Percentiles rank a stretch among this genome's conserved stretches.
These are phyloP conservation scores for Elysia crispata DNA, from an alignment of 2,888 invertebrate species.

Conservation along the genomic window DNA sequence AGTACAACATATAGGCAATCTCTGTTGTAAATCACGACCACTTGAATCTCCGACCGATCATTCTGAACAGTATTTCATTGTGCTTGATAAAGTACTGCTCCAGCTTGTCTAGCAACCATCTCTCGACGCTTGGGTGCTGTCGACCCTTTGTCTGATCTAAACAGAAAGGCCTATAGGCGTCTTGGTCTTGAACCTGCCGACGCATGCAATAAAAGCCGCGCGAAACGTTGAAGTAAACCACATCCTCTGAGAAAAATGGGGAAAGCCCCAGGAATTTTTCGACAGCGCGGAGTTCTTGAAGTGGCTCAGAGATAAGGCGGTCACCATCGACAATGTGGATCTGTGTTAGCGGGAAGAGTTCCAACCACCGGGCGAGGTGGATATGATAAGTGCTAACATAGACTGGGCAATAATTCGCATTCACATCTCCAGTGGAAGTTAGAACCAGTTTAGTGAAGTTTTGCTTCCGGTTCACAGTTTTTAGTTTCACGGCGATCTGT, in stretches of 20 bases:
- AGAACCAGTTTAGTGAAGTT: slow-evolving; percentile 77
- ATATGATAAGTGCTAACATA: slow-evolving; percentile 78
- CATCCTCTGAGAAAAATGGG: slow-evolving; percentile 80
- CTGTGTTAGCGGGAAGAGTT: slow-evolving; percentile 93
- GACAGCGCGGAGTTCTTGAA: slow-evolving; percentile 69
- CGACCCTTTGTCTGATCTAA: slow-evolving; percentile 91
- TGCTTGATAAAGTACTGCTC: slow-evolving; percentile 69
- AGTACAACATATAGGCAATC: no score
- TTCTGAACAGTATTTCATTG: slow-evolving; percentile 81
- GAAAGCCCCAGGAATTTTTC: slow-evolving; percentile 74
- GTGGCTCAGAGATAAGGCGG: slow-evolving; percentile 72
- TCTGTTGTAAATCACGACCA: no score
- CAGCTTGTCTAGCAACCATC: slow-evolving; percentile 79
- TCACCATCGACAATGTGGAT: slow-evolving; percentile 91
- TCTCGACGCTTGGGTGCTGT: slow-evolving; percentile 91
- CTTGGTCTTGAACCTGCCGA: slow-evolving; percentile 78
- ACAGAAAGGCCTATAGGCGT: slow-evolving; percentile 84
- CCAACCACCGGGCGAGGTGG: slow-evolving; percentile 93
- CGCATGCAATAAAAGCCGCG: slow-evolving; percentile 96
- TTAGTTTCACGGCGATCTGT: slow-evolving; percentile 87
- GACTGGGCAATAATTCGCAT: slow-evolving; percentile 78
- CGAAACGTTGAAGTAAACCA: slow-evolving; percentile 97
- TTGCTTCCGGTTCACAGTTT: slow-evolving; percentile 34
- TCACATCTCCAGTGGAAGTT: slow-evolving; percentile 75
- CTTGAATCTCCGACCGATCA: slow-evolving; percentile 93